Evolutionary conservation across 2,113 vertebrate species (phyloP).

Genomic region (Trematomus loennbergii): DNA sequence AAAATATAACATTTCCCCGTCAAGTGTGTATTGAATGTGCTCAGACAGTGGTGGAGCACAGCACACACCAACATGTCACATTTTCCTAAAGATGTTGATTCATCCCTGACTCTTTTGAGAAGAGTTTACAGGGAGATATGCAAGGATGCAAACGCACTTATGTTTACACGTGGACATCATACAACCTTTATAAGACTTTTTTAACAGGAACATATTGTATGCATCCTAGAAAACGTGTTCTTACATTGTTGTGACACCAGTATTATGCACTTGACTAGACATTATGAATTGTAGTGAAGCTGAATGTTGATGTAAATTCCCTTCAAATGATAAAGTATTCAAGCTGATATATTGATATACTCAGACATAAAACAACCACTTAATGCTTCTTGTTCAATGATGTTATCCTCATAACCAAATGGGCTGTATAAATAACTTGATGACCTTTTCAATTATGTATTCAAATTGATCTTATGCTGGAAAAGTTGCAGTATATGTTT

Average conservation of each 20-base stretch:
- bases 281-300: constrained; percentile 67
- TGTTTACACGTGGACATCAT: constrained; percentile 51
- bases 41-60: constrained; percentile 7
- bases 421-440: constrained; percentile 59
- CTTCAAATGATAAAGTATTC: constrained; percentile 46
- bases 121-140: constrained; percentile 64
- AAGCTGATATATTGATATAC: constrained; percentile 35
- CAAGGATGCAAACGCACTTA: constrained; percentile 66
- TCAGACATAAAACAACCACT: constrained; percentile 30
- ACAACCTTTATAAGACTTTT: constrained; percentile 50
- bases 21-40: constrained; percentile 27
- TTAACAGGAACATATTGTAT: constrained; percentile 41
- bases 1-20: constrained; percentile 36
- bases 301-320: constrained; percentile 73
- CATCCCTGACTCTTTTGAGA: constrained; percentile 22
- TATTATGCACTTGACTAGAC: constrained; percentile 77
- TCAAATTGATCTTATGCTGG: constrained; percentile 68
- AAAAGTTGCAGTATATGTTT: constrained; percentile 73
- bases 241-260: constrained; percentile 37
- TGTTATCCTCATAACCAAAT: constrained; percentile 50
- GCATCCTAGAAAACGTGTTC: constrained; percentile 24
- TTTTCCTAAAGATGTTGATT: constrained; percentile 17
- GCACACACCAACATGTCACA: neutral
- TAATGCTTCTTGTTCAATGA: constrained; percentile 55
- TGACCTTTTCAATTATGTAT: constrained; percentile 58